Evolutionary conservation across 2,888 invertebrate species (phyloP).

Genomic region (Lasioglossum oenotherae): DNA sequence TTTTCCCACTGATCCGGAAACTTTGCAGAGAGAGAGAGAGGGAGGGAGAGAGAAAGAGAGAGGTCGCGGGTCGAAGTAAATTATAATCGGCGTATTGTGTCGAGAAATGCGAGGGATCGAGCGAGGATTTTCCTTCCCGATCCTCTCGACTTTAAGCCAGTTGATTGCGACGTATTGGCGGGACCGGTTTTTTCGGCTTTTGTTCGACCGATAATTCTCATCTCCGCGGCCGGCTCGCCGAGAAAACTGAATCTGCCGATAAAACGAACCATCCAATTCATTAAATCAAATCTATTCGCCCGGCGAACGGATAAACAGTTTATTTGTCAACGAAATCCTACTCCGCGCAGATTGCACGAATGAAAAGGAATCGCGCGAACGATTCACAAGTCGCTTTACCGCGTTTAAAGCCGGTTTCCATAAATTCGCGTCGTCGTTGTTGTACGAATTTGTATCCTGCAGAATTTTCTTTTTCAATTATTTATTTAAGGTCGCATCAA

Average conservation of each 20-base stretch:
- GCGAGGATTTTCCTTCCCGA: conserved; percentile 31
- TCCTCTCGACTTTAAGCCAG: conserved; percentile 30
- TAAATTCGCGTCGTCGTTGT: not conserved
- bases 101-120: conserved; percentile 8
- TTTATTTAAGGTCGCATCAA: too few relatives aligned
- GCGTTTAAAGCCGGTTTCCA: not conserved
- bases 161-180: conserved; percentile 29
- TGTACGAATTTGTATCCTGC: conserved; percentile 20
- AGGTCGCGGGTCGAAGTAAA: conserved; percentile 20
- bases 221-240: not conserved
- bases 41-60: not conserved
- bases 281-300: too few relatives aligned
- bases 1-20: conserved; percentile 25
- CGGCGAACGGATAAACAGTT: not conserved
- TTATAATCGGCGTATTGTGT: conserved; percentile 51
- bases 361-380: not conserved
- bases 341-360: not conserved
- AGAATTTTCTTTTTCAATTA: too few relatives aligned
- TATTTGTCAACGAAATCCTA: not conserved
- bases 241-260: not conserved
- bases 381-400: not conserved
- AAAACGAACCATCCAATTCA: not conserved
- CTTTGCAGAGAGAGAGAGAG: conserved; percentile 15
- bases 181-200: conserved; percentile 2
- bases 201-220: conserved; percentile 13